phyloP scores from a whole-genome alignment of 2,113 vertebrate species.

The Macquaria australasica region DNA sequence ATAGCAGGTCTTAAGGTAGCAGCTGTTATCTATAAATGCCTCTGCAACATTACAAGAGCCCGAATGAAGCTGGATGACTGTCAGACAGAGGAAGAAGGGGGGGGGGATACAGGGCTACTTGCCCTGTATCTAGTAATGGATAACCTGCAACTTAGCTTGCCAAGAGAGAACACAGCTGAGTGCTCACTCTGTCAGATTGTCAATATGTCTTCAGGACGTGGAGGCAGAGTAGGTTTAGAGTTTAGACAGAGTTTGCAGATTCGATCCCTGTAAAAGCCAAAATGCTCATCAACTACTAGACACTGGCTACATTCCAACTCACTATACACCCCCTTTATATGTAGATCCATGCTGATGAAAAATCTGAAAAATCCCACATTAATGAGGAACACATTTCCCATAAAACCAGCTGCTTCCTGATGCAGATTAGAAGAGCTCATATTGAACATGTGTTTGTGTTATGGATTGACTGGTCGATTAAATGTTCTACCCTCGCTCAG shows the following conservation, averaged over 20 bases:
- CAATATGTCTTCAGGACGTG: slow-evolving; percentile 50
- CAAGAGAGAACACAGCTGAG: slow-evolving; percentile 23
- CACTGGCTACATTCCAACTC: neutral
- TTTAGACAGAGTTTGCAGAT: slow-evolving; percentile 43
- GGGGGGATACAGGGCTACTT: neutral
- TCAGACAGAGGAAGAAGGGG: neutral
- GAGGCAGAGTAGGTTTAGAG: slow-evolving; percentile 30
- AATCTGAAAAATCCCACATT: neutral
- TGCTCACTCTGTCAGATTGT: slow-evolving; percentile 49
- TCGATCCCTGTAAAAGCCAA: slow-evolving; percentile 27
- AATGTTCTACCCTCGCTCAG: too few relatives aligned
- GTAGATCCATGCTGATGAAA: neutral
- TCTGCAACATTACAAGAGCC: slow-evolving; percentile 24
- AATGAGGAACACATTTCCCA: neutral
- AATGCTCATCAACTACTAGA: slow-evolving; percentile 3
- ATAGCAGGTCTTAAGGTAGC: slow-evolving; percentile 38
- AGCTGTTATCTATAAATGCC: slow-evolving; percentile 43
- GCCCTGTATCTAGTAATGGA: slow-evolving; percentile 45
- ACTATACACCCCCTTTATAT: neutral
- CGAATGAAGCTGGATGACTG: slow-evolving; percentile 13
- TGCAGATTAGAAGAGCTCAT: neutral
- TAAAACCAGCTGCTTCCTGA: neutral
- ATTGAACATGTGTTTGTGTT: neutral
- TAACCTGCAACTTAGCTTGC: slow-evolving; percentile 44
- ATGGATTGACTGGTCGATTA: too few relatives aligned